Base-by-base conservation (phyloP, 2,888 invertebrate species). In the Tineola bisselliella region DNA sequence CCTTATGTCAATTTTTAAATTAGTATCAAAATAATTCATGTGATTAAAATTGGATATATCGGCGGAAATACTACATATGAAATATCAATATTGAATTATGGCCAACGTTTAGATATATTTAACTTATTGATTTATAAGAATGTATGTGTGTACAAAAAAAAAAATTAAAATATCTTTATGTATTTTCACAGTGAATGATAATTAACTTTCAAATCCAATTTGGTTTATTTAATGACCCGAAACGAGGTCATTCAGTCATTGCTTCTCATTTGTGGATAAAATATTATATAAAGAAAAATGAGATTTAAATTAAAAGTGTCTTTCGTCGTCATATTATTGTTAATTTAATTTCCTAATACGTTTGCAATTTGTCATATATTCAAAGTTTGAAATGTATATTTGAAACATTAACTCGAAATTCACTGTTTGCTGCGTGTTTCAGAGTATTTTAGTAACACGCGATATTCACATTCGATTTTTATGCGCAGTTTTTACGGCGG, bases 401-500 rank as follows among this genome's bases (percentile, higher is more conserved):
- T 13, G 12, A 18, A 19, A 54, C 54, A 54, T 54, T 54, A 54
- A 54, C 54, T 54, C 25, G 25, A 25, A 25, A 4, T 25, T 25
- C 25, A 4, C 25, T 25, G 25, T 25, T 54, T 25, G 25, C 60
- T 61, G 62, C 62, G 62, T 62, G 62, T 59, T 43, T 38, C 43
- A 33, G 8, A 44, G 44, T 58, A 38, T 60, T 60, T 31, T 33
- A 57, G 44, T 15, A 33, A 48, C 62, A 62, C 62, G 61, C 62
- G 62, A 62, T 61, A 44, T 33, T 52, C 44, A 48, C 62, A 61
- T 62, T 61, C 57, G 59, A 61, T 61, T 61, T 25, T 58, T 60
- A 61, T 57, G 58, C 48, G 13, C 59, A 57, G n/a, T 19, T 44
- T 56, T 62, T 62, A 60, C 57, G 31, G 48, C 56, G 54, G 38